Percentiles rank a stretch among this genome's conserved stretches.
phyloP scores from a whole-genome alignment of 2,797 vertebrate species.

The Myripristis jacobus region DNA sequence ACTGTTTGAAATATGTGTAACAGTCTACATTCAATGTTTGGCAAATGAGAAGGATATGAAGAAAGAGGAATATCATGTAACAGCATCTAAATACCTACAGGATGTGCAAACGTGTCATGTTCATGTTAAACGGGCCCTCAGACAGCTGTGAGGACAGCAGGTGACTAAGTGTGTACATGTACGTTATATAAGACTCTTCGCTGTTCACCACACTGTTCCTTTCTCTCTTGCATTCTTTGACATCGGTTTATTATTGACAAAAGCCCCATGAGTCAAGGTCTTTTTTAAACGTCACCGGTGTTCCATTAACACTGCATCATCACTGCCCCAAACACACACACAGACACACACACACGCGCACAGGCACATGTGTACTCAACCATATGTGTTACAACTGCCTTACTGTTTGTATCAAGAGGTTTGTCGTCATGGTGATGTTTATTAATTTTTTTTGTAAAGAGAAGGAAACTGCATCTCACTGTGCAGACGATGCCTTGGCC shows the following conservation, averaged over 20 bases:
- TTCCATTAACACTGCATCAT: slow-evolving; percentile 21
- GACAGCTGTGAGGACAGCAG: too few relatives aligned
- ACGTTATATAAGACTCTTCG: not conserved
- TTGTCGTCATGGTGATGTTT: slow-evolving; percentile 50
- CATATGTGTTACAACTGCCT: slow-evolving; percentile 6
- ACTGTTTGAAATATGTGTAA: not conserved
- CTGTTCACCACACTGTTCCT: too few relatives aligned
- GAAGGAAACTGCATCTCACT: not conserved
- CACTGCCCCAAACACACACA: not conserved
- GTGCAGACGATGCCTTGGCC: slow-evolving; percentile 2
- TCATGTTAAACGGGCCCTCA: too few relatives aligned
- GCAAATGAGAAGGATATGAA: too few relatives aligned
- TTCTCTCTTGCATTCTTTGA: not conserved
- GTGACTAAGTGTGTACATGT: not conserved
- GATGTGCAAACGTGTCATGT: not conserved
- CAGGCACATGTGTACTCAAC: too few relatives aligned
- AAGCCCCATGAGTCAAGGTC: slow-evolving; percentile 23
- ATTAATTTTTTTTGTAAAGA: not conserved
- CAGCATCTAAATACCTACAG: not conserved
- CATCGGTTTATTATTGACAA: slow-evolving; percentile 24
- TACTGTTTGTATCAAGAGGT: slow-evolving; percentile 37
- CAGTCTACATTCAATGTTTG: too few relatives aligned
- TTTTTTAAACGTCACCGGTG: slow-evolving; percentile 14
- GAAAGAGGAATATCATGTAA: too few relatives aligned
- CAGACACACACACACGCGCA: not conserved